These are phyloP conservation scores for Phallusia fumigata DNA, from an alignment of 23 tunicate species.

Conservation along the genomic window DNA sequence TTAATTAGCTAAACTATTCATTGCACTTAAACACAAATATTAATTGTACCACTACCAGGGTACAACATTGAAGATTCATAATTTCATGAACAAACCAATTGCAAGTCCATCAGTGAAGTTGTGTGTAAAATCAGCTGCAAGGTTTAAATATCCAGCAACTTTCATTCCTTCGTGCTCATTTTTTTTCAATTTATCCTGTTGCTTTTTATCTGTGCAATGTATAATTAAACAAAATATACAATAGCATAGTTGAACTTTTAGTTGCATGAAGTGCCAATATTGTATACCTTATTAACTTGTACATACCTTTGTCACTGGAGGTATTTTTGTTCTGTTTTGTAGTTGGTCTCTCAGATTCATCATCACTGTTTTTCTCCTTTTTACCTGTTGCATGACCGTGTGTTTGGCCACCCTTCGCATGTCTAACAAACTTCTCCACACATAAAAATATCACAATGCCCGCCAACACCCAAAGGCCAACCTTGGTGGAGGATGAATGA, in stretches of 20 bases:
- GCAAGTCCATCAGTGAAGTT: conserved; percentile 98
- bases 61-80: too few relatives aligned
- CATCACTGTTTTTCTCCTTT: conserved; percentile 35
- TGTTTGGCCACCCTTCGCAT: conserved; percentile 69
- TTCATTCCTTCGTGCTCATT: conserved; percentile 61
- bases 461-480: conserved; percentile 92
- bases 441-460: conserved; percentile 83
- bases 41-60: background rate
- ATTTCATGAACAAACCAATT: conserved; percentile 45
- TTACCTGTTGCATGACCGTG: conserved; percentile 49
- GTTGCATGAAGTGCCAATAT: too few relatives aligned
- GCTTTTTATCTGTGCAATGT: conserved; percentile 6
- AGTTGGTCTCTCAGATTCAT: conserved; percentile 13
- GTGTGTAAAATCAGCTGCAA: conserved; percentile 97
- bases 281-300: too few relatives aligned
- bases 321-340: conserved; percentile 11
- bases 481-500: conserved; percentile 72
- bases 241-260: background rate
- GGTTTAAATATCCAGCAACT: conserved; percentile 90
- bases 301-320: background rate
- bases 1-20: background rate
- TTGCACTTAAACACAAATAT: background rate
- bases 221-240: background rate
- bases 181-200: conserved; percentile 18
- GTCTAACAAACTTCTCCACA: conserved; percentile 94